Base-by-base conservation (phyloP, 2,888 invertebrate species). In the Lycophotia porphyrea region DNA sequence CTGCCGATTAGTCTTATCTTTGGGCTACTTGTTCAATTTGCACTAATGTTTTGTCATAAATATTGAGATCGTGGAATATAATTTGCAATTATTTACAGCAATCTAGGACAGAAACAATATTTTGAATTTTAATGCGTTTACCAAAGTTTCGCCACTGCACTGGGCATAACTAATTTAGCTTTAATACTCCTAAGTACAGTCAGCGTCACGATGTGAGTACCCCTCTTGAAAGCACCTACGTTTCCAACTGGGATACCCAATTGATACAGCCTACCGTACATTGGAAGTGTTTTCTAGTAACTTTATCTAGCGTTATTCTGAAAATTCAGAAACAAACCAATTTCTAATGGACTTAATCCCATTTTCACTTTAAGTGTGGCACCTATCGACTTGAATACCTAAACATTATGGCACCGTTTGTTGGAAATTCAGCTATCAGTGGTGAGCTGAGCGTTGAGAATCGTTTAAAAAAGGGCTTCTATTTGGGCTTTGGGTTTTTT, bases 21-120 rank as follows among this genome's bases (percentile, higher is more conserved):
- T 31, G 18, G 61, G 44, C 34, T 66, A 79, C 66, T 58, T 68
- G 66, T 60, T 34, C 11, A 67, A 34, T 66, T 66, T 18, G 24
- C 44, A 60, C 60, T 55, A 71, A 84, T 71, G 47, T 64, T 68
- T 80, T 34, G 15, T 55, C 67, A 63, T 74, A 80, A 79, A 81
- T 83, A 80, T 71, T 21, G 70, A 36, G 34, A 47, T 81, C 70
- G 63, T 84, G 74, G 67, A 71, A 60, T 67, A 58, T 74, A 74
- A 80, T 70, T 72, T 69, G n/a, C 42, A 81, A 69, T 55, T 9
- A 63, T 64, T 77, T 71, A 42, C 39, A 1, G 36, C 42, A 60
- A 78, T 68, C 36, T 27, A 39, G 24, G n/a, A 27, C 13, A n/a
- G 27, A 44, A 52, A 60, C 49, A 74, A 66, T 42, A 64, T 52